These are phyloP conservation scores for Diabrotica undecimpunctata DNA, from an alignment of 1,140 invertebrate genomes.

Conservation along the genomic window DNA sequence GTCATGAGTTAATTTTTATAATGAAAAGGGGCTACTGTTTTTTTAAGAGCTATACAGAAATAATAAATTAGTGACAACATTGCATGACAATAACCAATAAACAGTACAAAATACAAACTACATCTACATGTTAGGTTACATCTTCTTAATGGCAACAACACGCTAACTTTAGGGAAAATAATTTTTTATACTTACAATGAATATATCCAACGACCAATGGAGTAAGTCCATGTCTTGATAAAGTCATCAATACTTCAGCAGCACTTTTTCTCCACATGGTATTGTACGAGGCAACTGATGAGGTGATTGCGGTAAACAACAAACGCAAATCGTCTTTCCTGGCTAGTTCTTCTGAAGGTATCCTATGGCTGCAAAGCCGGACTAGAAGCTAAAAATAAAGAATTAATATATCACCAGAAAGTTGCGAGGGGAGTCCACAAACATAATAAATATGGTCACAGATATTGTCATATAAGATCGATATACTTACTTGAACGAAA, in stretches of 20 bases:
- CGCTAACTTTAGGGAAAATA: too few species aligned
- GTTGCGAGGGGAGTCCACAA: too few species aligned
- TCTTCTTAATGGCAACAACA: too few species aligned
- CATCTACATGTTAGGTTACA: too few species aligned
- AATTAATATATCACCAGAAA: slow-evolving; percentile 9
- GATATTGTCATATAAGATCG: background rate
- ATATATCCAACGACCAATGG: slow-evolving; percentile 93
- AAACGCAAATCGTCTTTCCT: slow-evolving; percentile 94
- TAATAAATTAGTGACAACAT: too few species aligned
- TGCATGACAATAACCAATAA: background rate
- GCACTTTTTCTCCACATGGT: slow-evolving; percentile 95
- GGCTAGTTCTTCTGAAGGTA: slow-evolving; percentile 93
- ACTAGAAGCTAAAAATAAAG: slow-evolving; percentile 73
- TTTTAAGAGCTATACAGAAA: too few species aligned
- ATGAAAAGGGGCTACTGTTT: too few species aligned
- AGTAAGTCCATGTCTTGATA: slow-evolving; percentile 90
- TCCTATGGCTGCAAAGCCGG: slow-evolving; percentile 84
- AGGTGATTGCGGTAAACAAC: slow-evolving; percentile 94
- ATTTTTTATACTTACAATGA: slow-evolving; percentile 71
- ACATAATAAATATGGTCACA: background rate
- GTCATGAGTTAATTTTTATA: too few species aligned
- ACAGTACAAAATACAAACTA: background rate
- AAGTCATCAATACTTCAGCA: slow-evolving; percentile 92
- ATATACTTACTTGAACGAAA: slow-evolving; percentile 79
- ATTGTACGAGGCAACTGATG: slow-evolving; percentile 88